Base-by-base conservation (phyloP, 2,888 invertebrate species). In the Amphipoea oculea region DNA sequence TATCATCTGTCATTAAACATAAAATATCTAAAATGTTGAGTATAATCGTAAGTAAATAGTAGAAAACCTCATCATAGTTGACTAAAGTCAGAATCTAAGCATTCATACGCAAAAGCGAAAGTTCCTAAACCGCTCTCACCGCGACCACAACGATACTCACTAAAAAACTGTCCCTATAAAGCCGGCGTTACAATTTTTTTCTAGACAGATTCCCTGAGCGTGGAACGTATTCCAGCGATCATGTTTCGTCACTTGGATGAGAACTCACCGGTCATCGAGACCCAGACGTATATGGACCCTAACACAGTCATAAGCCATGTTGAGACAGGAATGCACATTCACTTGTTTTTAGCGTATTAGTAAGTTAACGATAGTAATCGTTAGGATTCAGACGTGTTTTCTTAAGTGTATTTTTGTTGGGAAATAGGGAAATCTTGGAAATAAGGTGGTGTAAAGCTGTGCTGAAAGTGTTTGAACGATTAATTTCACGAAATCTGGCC, bases 161-260 rank as follows among this genome's bases (percentile, higher is more conserved):
- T 84, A 86, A 96, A 84, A 96, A 96, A 95, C 92, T 91, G 81
- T 93, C 89, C 89, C 92, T 92, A 94, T 94, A 93, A 94, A 94
- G 91, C 71, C 90, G 90, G 92, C 91, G 90, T 92, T 90, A 88
- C 73, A 86, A 14, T 85, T 91, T 95, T 96, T 95, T 95, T 88
- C 88, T 2, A 67, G 68, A 81, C 88, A 91, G 91, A 94, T 93
- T 93, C 92, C 89, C 90, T 90, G 83, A 79, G 86, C 80, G 77
- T 84, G 89, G 91, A 89, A 90, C 88, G 92, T 89, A 87, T 95
- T 95, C 94, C 92, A 86, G 88, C 93, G 91, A 94, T 88, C 79
- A 76, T 82, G 89, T 96, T 95, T 95, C 94, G 92, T 92, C 93
- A 95, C 85, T 88, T 65, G 60, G 82, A 81, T 91, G 91, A 89